Conservation (phyloP, 2,888 invertebrate species). For the Tipula helvola region DNA sequence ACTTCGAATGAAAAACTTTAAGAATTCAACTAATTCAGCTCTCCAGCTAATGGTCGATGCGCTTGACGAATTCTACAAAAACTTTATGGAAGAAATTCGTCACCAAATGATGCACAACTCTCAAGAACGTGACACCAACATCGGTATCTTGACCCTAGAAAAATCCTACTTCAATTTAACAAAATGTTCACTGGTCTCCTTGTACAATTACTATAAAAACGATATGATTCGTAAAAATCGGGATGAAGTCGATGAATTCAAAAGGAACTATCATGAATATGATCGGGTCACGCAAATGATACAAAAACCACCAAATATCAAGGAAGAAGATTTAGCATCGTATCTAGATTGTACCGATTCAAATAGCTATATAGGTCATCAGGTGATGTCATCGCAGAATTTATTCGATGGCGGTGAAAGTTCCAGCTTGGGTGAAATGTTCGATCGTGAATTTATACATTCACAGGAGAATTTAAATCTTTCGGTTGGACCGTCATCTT, state of each 20-base stretch:
- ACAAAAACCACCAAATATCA: constrained; percentile 21
- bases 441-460: constrained; percentile 4
- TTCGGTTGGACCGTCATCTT: neutral
- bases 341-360: neutral
- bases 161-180: constrained; percentile 28
- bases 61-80: constrained; percentile 28
- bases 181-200: constrained; percentile 27
- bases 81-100: constrained; percentile 24
- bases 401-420: neutral
- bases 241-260: constrained; percentile 29
- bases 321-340: neutral
- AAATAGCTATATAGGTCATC: neutral
- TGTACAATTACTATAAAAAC: constrained; percentile 34
- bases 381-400: neutral
- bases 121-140: neutral
- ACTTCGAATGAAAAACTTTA: constrained; percentile 30
- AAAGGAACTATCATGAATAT: constrained; percentile 30
- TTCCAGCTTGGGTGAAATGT: neutral
- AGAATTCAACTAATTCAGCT: constrained; percentile 29
- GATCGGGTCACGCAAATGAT: constrained; percentile 34
- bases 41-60: constrained; percentile 29
- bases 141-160: constrained; percentile 25
- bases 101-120: constrained; percentile 20
- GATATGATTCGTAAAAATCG: constrained; percentile 30
- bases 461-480: constrained; percentile 6